Percentiles rank a stretch among this genome's conserved stretches.
These are phyloP conservation scores for Mobula birostris DNA, from an alignment of 2,113 vertebrate species.

Conservation along the genomic window DNA sequence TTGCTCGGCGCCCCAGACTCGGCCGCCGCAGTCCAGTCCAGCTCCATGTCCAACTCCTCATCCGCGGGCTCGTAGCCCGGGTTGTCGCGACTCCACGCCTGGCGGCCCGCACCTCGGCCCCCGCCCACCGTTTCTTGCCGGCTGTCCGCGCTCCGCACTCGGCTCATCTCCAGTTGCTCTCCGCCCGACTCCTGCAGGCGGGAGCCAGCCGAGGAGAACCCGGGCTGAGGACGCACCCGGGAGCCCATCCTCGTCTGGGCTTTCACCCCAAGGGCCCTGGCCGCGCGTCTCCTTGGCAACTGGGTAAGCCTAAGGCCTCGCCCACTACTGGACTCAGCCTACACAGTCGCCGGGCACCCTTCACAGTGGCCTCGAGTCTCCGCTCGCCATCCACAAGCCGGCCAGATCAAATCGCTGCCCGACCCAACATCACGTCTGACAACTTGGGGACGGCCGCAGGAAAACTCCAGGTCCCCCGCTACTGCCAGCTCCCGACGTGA, in stretches of 20 bases:
- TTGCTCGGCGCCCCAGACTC: constrained; percentile 45
- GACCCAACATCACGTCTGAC: background rate
- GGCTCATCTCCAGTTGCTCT: constrained; percentile 19
- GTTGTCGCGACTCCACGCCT: constrained; percentile 92
- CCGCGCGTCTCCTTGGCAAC: background rate
- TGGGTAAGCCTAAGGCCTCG: background rate
- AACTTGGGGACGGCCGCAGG: no score
- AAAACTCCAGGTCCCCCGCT: background rate
- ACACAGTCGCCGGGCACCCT: background rate
- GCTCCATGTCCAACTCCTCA: constrained; percentile 52
- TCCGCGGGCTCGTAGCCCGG: constrained; percentile 85
- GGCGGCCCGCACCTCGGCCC: constrained; percentile 64
- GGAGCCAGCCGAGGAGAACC: background rate
- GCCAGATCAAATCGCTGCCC: background rate
- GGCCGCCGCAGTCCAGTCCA: constrained; percentile 45
- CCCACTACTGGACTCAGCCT: background rate
- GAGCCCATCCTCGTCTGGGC: background rate
- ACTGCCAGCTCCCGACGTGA: background rate
- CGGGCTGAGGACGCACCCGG: constrained; percentile 29
- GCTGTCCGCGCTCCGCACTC: constrained; percentile 47
- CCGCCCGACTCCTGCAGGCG: constrained; percentile 49
- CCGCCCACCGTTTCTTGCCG: constrained; percentile 39
- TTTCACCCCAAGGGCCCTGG: background rate
- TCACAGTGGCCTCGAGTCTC: no score
- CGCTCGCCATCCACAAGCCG: background rate